Evolutionary conservation across 2,113 vertebrate species (phyloP).

Genomic region (Misgurnus mizolepis): DNA sequence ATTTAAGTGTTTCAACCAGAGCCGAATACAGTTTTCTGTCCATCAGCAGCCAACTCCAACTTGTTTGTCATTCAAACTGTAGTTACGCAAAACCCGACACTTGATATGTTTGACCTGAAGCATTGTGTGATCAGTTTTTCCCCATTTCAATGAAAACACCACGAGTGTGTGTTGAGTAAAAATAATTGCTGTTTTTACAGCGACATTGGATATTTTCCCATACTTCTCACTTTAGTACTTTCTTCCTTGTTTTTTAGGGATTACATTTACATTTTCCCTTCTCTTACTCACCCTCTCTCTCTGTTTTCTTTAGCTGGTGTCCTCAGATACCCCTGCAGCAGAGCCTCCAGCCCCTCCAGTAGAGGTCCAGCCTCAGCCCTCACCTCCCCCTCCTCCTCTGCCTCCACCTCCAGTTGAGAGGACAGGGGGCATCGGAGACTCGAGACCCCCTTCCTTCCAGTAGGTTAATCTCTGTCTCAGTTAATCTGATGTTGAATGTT

Average conservation of each 20-base stretch:
- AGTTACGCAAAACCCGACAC: slow-evolving; percentile 34
- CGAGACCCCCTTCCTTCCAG: slow-evolving; percentile 91
- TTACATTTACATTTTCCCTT: neutral
- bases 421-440: slow-evolving; percentile 89
- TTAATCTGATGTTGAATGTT: slow-evolving; percentile 14
- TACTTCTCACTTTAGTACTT: neutral
- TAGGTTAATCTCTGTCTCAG: slow-evolving; percentile 67
- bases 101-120: slow-evolving; percentile 43
- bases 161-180: neutral
- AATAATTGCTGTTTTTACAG: neutral
- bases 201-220: slow-evolving; percentile 10
- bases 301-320: slow-evolving; percentile 78
- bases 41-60: slow-evolving; percentile 15
- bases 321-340: slow-evolving; percentile 76
- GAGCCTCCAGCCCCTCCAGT: slow-evolving; percentile 68
- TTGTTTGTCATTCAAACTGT: slow-evolving; percentile 14
- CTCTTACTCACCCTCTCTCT: neutral
- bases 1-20: slow-evolving; percentile 1
- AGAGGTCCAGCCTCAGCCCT: slow-evolving; percentile 75
- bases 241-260: neutral
- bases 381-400: slow-evolving; percentile 81
- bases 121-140: slow-evolving; percentile 12
- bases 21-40: slow-evolving; percentile 19
- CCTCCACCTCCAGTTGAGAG: slow-evolving; percentile 84
- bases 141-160: neutral